A percentile compares a stretch with the other conserved stretches of the same genome.
Evolutionary conservation across 2,888 invertebrate species (phyloP).

Genomic region (Chrysotoxum bicinctum): DNA sequence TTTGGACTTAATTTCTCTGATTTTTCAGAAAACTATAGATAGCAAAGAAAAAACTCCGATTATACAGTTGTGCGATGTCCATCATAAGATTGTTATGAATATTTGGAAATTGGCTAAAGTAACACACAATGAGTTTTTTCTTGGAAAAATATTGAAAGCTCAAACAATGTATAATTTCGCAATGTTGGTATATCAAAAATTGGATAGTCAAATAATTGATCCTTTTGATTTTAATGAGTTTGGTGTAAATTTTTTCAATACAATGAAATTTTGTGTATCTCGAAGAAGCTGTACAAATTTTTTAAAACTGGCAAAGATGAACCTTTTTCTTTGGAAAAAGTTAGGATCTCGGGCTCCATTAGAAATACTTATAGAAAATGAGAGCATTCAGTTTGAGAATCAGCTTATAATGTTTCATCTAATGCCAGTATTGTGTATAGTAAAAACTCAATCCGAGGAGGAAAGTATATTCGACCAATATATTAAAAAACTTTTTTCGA

Average conservation of each 20-base stretch:
- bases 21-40: slow-evolving; percentile 83
- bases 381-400: slow-evolving; percentile 83
- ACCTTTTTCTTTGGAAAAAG: slow-evolving; percentile 81
- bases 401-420: slow-evolving; percentile 85
- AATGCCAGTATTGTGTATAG: slow-evolving; percentile 84
- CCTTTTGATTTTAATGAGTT: slow-evolving; percentile 78
- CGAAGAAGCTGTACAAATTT: slow-evolving; percentile 78
- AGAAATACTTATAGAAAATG: slow-evolving; percentile 79
- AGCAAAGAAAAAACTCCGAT: slow-evolving; percentile 80
- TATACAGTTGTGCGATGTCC: slow-evolving; percentile 78
- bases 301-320: slow-evolving; percentile 80
- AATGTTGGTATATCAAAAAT: slow-evolving; percentile 78
- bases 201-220: slow-evolving; percentile 74
- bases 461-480: slow-evolving; percentile 84
- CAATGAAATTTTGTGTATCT: slow-evolving; percentile 79
- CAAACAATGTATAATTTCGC: slow-evolving; percentile 78
- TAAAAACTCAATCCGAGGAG: slow-evolving; percentile 77
- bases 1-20: slow-evolving; percentile 83
- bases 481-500: slow-evolving; percentile 84
- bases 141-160: slow-evolving; percentile 76
- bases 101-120: slow-evolving; percentile 80
- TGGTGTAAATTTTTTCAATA: slow-evolving; percentile 80
- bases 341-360: slow-evolving; percentile 78
- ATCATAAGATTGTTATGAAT: slow-evolving; percentile 78
- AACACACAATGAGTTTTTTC: slow-evolving; percentile 79